Evolutionary conservation across 2,888 invertebrate genomes (phyloP), one percentile per base, ranked within the genome.

Genomic region (Ophonus ardosiacus): DNA sequence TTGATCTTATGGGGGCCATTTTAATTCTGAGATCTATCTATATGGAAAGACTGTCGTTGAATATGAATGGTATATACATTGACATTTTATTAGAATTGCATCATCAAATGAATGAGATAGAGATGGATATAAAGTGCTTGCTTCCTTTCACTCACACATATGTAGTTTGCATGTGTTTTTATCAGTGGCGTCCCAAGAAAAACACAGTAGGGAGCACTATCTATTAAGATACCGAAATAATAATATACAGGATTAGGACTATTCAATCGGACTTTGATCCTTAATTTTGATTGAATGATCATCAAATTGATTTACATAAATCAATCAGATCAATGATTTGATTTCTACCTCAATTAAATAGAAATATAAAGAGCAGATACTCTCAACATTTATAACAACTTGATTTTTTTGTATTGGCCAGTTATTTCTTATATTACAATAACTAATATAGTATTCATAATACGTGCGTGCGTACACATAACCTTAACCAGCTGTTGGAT

Each of bases 11-110:
- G 43, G 71, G 40, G 40, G 71, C 71, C 71, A 78, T 78, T 57
- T 78, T 57, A 56, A 57, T 78, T 57, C 24, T 78, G 57, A 78
- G n/a, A 56, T 78, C 21, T 57, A 56, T 78, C 21, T 57, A 31
- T 78, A 78, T 78, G 78, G 57, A n/a, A 76, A 38, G 56, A 76
- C 59, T 63, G 78, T 84, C 83, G 74, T 38, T 76, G 74, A 84
- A 78, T 84, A 84, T 84, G 78, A 78, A 84, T 84, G 84, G 78
- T 78, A 63, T 84, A 84, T 78, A 84, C 84, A 84, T 84, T 84
- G 84, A 84, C 84, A 84, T 84, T 84, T 84, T 84, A 84, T 84
- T 84, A 78, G 84, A 78, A 65, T 84, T 84, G 74, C 84, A 84
- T 84, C 84, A 84, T 84, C 84, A 84, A 78, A 65, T 84, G 78